These are phyloP conservation scores for Gouania willdenowi DNA, from an alignment of 2,797 vertebrate species.

Conservation along the genomic window DNA sequence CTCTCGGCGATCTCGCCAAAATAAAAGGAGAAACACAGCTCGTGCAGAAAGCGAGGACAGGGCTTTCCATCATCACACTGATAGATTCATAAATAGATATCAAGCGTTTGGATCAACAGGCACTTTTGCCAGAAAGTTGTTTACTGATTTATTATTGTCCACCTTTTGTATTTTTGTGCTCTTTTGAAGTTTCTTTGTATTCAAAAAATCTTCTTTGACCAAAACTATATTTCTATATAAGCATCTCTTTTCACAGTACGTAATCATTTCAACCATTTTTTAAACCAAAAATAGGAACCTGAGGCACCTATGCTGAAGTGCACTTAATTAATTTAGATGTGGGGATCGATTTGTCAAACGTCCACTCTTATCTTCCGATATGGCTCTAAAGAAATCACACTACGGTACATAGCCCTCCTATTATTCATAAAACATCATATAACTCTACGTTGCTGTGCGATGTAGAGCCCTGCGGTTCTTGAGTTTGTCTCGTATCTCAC, in stretches of 20 bases:
- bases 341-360: slow-evolving; percentile 59
- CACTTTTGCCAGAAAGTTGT: slow-evolving; percentile 74
- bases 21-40: slow-evolving; percentile 12
- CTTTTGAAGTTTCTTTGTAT: slow-evolving; percentile 44
- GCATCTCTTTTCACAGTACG: slow-evolving; percentile 61
- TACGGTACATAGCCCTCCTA: slow-evolving; percentile 46
- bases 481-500: slow-evolving; percentile 59
- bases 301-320: slow-evolving; percentile 85
- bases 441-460: slow-evolving; percentile 41
- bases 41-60: slow-evolving; percentile 62
- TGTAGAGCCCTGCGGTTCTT: slow-evolving; percentile 75
- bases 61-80: slow-evolving; percentile 78
- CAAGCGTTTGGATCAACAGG: slow-evolving; percentile 71
- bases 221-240: slow-evolving; percentile 66
- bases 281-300: slow-evolving; percentile 55
- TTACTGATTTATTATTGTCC: slow-evolving; percentile 37
- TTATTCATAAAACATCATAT: slow-evolving; percentile 34
- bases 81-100: slow-evolving; percentile 54
- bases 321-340: slow-evolving; percentile 79
- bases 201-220: slow-evolving; percentile 47
- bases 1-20: slow-evolving; percentile 17
- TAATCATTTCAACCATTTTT: slow-evolving; percentile 32
- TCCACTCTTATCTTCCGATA: slow-evolving; percentile 40
- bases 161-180: slow-evolving; percentile 63
- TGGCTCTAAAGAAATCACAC: slow-evolving; percentile 66